phyloP scores from a whole-genome alignment of 2,797 vertebrate genomes.

The Cuniculus paca region DNA sequence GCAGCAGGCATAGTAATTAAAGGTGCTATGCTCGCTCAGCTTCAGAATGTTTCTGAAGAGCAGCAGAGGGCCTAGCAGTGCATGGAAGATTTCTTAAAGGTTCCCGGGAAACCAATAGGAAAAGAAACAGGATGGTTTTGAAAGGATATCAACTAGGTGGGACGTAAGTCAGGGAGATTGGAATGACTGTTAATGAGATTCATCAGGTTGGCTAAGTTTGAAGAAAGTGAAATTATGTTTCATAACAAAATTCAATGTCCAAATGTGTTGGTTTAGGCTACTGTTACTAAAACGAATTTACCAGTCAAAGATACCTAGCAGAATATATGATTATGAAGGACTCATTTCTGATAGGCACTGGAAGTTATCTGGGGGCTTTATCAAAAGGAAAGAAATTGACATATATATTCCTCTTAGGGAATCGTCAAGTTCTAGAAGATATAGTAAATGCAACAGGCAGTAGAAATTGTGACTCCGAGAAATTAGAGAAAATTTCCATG shows the following conservation, averaged over 20 bases:
- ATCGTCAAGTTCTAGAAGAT: neutral
- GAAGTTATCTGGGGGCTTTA: neutral
- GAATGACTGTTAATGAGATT: neutral
- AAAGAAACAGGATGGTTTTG: neutral
- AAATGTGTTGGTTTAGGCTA: neutral
- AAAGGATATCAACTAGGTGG: neutral
- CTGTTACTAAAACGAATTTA: neutral
- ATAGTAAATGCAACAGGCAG: neutral
- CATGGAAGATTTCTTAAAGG: no score
- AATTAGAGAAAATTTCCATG: slow-evolving; percentile 11
- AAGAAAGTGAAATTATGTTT: neutral
- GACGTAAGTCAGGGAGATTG: neutral
- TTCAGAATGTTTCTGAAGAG: neutral
- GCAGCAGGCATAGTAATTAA: no score
- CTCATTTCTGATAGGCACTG: neutral
- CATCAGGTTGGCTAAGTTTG: neutral
- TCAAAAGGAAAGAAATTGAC: slow-evolving; percentile 15
- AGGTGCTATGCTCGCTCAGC: neutral
- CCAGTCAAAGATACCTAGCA: neutral
- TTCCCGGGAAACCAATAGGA: neutral
- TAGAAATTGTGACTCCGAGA: neutral
- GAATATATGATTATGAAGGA: neutral
- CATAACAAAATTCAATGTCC: neutral
- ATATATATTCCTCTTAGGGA: neutral
- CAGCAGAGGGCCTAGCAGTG: neutral